phyloP scores from a whole-genome alignment of 2,113 vertebrate genomes.

The Scalopus aquaticus region DNA sequence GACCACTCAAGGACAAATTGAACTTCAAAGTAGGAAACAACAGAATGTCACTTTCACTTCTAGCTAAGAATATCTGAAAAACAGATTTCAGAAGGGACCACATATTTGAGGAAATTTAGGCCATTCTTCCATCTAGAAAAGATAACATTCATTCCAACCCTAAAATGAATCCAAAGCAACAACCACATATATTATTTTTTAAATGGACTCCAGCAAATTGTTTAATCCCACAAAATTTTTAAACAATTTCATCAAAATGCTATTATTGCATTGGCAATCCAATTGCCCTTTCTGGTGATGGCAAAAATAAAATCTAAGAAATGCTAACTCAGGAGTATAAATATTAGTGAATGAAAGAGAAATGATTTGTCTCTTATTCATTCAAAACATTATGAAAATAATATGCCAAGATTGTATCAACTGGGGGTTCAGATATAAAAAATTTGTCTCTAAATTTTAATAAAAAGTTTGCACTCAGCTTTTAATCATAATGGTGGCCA shows the following conservation, averaged over 20 bases:
- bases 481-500: neutral
- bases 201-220: neutral
- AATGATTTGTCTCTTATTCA: neutral
- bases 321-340: neutral
- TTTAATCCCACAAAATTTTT: neutral
- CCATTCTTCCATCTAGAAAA: neutral
- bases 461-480: neutral
- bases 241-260: neutral
- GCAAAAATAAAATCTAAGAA: neutral
- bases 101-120: neutral
- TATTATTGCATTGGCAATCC: neutral
- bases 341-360: neutral
- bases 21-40: constrained; percentile 21
- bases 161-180: neutral
- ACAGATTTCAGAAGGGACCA: neutral
- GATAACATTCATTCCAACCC: neutral
- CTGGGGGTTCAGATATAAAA: neutral
- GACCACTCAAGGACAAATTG: constrained; percentile 58
- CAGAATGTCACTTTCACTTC: constrained; percentile 16
- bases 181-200: neutral
- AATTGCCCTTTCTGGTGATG: neutral
- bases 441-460: neutral
- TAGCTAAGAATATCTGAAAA: neutral
- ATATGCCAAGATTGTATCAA: neutral
- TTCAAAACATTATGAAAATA: neutral